Percentiles rank a stretch among this genome's conserved stretches.
These are phyloP conservation scores for Agriopis marginaria DNA, from an alignment of 2,888 invertebrate species.

Conservation along the genomic window DNA sequence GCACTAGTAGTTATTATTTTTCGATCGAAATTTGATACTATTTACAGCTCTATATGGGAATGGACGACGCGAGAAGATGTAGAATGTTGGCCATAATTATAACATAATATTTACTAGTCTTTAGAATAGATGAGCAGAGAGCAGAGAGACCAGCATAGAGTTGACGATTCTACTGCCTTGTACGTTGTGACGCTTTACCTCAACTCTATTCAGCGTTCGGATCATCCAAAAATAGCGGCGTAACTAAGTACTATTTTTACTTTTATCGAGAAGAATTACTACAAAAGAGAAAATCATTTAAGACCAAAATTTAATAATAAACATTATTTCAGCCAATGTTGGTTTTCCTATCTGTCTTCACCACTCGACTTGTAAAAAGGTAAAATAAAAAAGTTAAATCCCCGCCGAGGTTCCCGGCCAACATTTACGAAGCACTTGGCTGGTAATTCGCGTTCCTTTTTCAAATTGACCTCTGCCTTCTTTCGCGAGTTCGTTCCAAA, in stretches of 20 bases:
- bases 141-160: no score
- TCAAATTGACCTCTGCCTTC: constrained; percentile 44
- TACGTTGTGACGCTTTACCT: no score
- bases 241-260: neutral
- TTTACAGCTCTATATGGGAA: no score
- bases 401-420: constrained; percentile 34
- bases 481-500: constrained; percentile 30
- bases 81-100: no score
- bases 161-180: no score
- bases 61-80: no score
- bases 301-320: neutral
- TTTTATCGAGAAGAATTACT: neutral
- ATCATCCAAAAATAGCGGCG: no score
- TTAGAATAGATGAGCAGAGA: no score
- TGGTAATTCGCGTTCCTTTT: constrained; percentile 44
- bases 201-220: no score
- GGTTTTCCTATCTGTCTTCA: constrained; percentile 22
- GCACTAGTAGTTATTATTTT: no score
- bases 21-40: no score
- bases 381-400: constrained; percentile 33
- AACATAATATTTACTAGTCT: no score
- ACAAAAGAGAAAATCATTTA: neutral
- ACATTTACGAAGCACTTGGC: constrained; percentile 51
- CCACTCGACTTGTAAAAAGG: constrained; percentile 16
- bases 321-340: constrained; percentile 23